Evolutionary conservation across 1,140 invertebrate genomes (phyloP), one percentile per base, ranked within the genome.

Genomic region (Heterodera schachtii): DNA sequence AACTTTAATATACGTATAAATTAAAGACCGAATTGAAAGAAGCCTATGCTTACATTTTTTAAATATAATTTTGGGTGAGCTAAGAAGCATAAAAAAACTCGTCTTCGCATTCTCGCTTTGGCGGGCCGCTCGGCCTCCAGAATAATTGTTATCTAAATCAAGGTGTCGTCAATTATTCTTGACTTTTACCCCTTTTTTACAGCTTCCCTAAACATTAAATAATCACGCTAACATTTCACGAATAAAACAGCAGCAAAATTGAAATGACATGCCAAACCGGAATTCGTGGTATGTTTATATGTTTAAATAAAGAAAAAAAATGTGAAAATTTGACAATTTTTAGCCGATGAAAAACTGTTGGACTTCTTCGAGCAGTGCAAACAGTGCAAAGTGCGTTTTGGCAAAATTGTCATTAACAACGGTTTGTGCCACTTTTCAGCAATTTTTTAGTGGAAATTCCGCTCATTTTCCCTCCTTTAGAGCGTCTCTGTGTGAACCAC

Each of bases 401-500:
- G 83, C 69, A 89, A 89, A 76, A 80, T 90, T 78, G 88, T 89
- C 52, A 88, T 89, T 67, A 86, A 86, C 43, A 89, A 89, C 74
- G 88, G 87, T 89, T 60, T 7, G 81, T 19, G 5, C n/a, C 70
- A 19, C 21, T 67, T 46, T 57, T 73, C 74, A 7, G 84, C 8
- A 21, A 21, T 57, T 11, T 86, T 71, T 64, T 73, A 13, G 7
- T 75, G n/a, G 69, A 31, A 31, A 31, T 31, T 47, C 41, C 13
- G 7, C 47, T 41, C 75, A 81, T 79, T 81, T 87, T 64, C 19
- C 1, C 16, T 19, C 16, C 5, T 89, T 82, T 90, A 96, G 95
- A 96, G 91, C 93, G 95, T 91, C 90, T 97, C 57, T 90, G 91
- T 46, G 92, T 95, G 74, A 92, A 93, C 47, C 92, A 92, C 82